Conservation (phyloP, 2,888 invertebrate genomes). For the Euplexia lucipara region DNA sequence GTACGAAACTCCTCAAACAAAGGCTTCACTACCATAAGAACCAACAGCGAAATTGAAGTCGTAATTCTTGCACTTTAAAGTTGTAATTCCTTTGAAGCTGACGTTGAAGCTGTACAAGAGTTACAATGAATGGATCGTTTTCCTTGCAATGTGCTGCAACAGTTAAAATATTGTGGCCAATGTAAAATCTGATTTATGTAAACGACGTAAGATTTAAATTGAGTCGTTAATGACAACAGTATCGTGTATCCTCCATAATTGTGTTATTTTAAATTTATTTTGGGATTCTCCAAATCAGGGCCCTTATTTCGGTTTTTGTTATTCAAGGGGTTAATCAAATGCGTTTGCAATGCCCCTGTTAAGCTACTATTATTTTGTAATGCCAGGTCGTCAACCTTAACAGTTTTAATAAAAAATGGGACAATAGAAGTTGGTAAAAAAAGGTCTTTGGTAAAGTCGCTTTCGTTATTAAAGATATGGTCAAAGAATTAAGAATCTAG, state of each 20-base stretch:
- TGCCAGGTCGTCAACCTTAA: background rate
- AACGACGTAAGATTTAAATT: conserved; percentile 64
- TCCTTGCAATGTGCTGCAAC: conserved; percentile 88
- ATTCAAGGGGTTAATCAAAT: conserved; percentile 68
- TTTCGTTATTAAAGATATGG: conserved; percentile 4
- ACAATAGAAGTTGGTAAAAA: background rate
- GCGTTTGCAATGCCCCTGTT: conserved; percentile 38
- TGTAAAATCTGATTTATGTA: conserved; percentile 73
- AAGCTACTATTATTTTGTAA: conserved; percentile 30
- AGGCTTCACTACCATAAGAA: conserved; percentile 64
- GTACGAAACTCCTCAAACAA: conserved; percentile 69
- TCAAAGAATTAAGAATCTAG: conserved; percentile 24
- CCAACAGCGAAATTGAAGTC: conserved; percentile 50
- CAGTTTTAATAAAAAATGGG: conserved; percentile 1
- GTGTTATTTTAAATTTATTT: conserved; percentile 84
- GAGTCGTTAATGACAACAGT: conserved; percentile 56
- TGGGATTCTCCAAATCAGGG: conserved; percentile 78
- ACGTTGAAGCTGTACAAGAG: conserved; percentile 77
- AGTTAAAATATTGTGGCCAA: conserved; percentile 77
- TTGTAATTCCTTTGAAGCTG: conserved; percentile 62
- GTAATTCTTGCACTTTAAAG: conserved; percentile 61
- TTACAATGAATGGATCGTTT: conserved; percentile 89
- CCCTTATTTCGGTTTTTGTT: conserved; percentile 67
- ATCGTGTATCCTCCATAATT: conserved; percentile 74
- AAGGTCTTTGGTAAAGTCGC: background rate